A percentile compares a stretch with the other conserved stretches of the same genome.
Conservation (phyloP, 2,113 vertebrate genomes). For the Pelmatolapia mariae region DNA sequence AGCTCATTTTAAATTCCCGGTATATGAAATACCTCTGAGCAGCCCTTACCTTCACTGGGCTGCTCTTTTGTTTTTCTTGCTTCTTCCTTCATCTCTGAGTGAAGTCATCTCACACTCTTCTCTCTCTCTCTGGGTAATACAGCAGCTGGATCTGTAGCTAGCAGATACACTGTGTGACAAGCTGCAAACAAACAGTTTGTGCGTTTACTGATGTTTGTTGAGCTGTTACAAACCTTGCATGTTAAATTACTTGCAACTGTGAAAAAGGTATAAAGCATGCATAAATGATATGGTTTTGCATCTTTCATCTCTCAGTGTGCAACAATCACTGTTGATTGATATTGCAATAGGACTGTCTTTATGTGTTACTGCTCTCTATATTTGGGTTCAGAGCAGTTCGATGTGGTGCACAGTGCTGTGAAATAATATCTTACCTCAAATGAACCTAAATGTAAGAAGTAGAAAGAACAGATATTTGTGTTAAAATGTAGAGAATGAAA, state of each 20-base stretch:
- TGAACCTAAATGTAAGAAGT: not conserved
- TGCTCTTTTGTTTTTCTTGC: not conserved
- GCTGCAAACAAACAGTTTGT: not conserved
- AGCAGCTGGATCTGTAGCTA: not conserved
- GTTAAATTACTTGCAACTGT: not conserved
- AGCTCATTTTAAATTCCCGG: not conserved
- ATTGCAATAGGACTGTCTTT: not conserved
- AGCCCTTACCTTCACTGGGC: not conserved
- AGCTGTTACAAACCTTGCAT: not conserved
- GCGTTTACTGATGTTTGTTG: not conserved
- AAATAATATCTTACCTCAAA: not conserved
- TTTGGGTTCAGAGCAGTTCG: not conserved
- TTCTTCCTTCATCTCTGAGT: not conserved
- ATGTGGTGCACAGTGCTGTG: not conserved
- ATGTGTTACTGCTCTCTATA: not conserved
- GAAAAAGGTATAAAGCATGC: not conserved
- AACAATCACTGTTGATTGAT: not conserved
- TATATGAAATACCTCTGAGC: not conserved
- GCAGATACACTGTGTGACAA: not conserved
- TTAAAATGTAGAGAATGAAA: not conserved
- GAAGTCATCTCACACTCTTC: not conserved
- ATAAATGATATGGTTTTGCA: not conserved
- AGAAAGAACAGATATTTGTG: not conserved
- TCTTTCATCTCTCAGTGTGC: not conserved
- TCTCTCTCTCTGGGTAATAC: not conserved